These are phyloP conservation scores for Stratiomys singularior DNA, from an alignment of 2,888 invertebrate species.

Conservation along the genomic window DNA sequence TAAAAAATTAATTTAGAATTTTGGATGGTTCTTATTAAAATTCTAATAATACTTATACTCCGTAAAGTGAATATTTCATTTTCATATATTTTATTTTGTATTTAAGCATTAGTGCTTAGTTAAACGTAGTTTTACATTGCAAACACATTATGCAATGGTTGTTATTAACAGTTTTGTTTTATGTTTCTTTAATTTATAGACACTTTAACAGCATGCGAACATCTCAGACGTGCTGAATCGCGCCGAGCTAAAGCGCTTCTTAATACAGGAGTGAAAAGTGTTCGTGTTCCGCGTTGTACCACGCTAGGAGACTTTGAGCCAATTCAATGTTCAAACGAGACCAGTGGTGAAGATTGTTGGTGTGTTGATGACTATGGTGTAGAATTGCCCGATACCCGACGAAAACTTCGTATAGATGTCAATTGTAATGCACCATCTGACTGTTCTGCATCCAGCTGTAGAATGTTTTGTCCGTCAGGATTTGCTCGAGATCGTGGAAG, in stretches of 20 bases:
- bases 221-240: constrained; percentile 71
- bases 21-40: too few species aligned
- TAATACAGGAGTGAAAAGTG: constrained; percentile 60
- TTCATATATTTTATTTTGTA: too few species aligned
- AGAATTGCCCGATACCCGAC: constrained; percentile 81
- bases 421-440: constrained; percentile 68
- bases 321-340: constrained; percentile 80
- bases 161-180: too few species aligned
- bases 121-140: too few species aligned
- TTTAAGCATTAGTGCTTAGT: too few species aligned
- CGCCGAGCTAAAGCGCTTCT: constrained; percentile 72
- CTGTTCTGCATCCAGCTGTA: constrained; percentile 83
- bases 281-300: constrained; percentile 78
- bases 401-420: constrained; percentile 60
- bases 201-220: constrained; percentile 72
- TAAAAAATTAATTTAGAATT: too few species aligned
- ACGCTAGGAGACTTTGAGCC: constrained; percentile 78
- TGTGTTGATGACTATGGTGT: constrained; percentile 84
- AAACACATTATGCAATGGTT: too few species aligned
- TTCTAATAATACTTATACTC: too few species aligned
- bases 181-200: constrained; percentile 56
- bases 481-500: constrained; percentile 75
- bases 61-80: too few species aligned
- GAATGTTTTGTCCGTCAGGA: constrained; percentile 88
- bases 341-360: constrained; percentile 79